Conservation (phyloP, 1,140 invertebrate species). For the Laupala kohalensis region DNA sequence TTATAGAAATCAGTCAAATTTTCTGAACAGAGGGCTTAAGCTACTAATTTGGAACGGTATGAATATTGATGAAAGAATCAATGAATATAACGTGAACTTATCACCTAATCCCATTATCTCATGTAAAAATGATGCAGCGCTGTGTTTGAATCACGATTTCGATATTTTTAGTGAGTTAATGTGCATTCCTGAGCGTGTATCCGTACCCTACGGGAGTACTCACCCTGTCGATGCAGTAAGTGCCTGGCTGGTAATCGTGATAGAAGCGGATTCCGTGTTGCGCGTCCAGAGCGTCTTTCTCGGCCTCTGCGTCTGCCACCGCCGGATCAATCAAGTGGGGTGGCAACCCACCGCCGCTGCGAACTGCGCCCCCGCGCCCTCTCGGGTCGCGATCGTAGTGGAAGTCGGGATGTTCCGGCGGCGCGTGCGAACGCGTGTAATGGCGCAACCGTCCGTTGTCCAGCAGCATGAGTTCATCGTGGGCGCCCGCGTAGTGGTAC, state of each 20-base stretch:
- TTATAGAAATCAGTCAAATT: too few species aligned
- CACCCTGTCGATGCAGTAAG: conserved; percentile 69
- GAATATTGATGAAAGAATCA: too few species aligned
- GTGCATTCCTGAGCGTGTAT: too few species aligned
- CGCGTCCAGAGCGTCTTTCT: background rate
- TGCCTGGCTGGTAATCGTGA: conserved; percentile 55
- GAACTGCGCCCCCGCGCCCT: conserved; percentile 44
- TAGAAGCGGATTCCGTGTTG: conserved; percentile 14
- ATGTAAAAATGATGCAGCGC: too few species aligned
- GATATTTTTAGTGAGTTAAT: too few species aligned
- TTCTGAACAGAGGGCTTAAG: too few species aligned
- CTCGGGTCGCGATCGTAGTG: background rate
- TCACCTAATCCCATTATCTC: too few species aligned
- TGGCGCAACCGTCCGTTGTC: conserved; percentile 55
- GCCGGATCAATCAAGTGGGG: conserved; percentile 30
- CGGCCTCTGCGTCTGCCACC: conserved; percentile 6
- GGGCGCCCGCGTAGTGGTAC: conserved; percentile 43
- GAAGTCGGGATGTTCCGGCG: background rate
- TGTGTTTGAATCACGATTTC: too few species aligned
- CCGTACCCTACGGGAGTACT: too few species aligned
- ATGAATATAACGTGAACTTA: too few species aligned
- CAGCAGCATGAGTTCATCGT: conserved; percentile 48
- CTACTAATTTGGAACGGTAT: too few species aligned
- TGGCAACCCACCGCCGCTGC: conserved; percentile 45
- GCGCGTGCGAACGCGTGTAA: conserved; percentile 37